Percentiles rank a stretch among this genome's conserved stretches.
Evolutionary conservation across 23 tunicate species (phyloP).

Genomic region (Halocynthia roretzi): DNA sequence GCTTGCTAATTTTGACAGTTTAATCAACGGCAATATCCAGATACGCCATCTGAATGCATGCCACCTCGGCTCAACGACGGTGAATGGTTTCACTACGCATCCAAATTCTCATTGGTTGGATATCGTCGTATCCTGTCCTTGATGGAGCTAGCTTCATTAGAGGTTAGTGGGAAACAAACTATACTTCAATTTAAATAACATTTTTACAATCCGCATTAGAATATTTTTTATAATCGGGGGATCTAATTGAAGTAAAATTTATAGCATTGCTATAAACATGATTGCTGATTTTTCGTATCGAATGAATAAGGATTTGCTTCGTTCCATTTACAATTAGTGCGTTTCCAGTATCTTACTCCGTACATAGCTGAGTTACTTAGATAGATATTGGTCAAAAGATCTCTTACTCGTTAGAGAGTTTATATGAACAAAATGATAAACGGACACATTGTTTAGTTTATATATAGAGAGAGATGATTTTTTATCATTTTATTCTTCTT

Average conservation of each 20-base stretch:
- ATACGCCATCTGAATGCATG: constrained; percentile 6
- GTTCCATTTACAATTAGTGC: neutral
- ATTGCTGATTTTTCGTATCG: neutral
- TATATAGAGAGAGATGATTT: too few relatives aligned
- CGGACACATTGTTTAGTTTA: too few relatives aligned
- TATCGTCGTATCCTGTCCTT: neutral
- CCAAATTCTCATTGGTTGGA: neutral
- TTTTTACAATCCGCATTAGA: neutral
- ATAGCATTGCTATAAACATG: neutral
- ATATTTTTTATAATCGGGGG: neutral
- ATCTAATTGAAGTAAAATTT: too few relatives aligned
- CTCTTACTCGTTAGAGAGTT: too few relatives aligned
- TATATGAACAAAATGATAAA: too few relatives aligned
- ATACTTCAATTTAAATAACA: neutral
- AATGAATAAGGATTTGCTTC: neutral
- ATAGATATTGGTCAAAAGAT: too few relatives aligned
- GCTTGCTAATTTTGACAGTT: neutral
- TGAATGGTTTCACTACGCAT: neutral
- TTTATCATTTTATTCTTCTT: too few relatives aligned
- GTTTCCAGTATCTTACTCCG: too few relatives aligned
- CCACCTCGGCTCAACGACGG: neutral
- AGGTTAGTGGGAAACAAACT: neutral
- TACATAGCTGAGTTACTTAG: too few relatives aligned
- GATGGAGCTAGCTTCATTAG: neutral
- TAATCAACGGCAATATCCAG: neutral